Conservation (phyloP, 2,888 invertebrate species). For the Liposcelis brunnea region DNA sequence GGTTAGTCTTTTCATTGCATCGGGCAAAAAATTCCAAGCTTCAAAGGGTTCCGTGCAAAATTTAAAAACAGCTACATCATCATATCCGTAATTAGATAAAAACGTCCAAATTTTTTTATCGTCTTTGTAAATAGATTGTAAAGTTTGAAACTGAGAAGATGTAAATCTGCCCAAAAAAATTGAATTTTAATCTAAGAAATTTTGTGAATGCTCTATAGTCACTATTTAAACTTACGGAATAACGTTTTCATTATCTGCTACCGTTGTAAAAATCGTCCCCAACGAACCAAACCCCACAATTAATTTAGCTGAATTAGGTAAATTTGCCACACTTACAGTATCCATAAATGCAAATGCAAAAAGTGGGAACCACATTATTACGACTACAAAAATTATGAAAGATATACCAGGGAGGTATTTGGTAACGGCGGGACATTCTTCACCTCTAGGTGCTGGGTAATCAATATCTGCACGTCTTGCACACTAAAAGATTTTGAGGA, state of each 20-base stretch:
- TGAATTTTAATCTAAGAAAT: too few species aligned
- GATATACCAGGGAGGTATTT: neutral
- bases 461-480: neutral
- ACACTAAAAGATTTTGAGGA: conserved; percentile 10
- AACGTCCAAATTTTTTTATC: neutral
- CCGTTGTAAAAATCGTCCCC: too few species aligned
- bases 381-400: conserved; percentile 2
- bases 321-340: neutral
- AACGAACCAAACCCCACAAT: neutral
- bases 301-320: conserved; percentile 1
- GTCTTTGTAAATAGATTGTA: too few species aligned
- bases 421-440: neutral
- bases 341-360: conserved; percentile 2
- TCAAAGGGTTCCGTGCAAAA: too few species aligned
- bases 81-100: neutral
- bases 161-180: too few species aligned
- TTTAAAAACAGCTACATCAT: neutral
- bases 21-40: too few species aligned
- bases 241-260: too few species aligned
- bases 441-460: conserved; percentile 3
- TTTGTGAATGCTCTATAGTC: too few species aligned
- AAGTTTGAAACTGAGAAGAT: too few species aligned
- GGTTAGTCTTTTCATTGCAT: too few species aligned
- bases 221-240: too few species aligned
- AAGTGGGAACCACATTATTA: conserved; percentile 7